These are phyloP conservation scores for Cotesia typhae DNA, from an alignment of 1,140 invertebrate species.

Conservation along the genomic window DNA sequence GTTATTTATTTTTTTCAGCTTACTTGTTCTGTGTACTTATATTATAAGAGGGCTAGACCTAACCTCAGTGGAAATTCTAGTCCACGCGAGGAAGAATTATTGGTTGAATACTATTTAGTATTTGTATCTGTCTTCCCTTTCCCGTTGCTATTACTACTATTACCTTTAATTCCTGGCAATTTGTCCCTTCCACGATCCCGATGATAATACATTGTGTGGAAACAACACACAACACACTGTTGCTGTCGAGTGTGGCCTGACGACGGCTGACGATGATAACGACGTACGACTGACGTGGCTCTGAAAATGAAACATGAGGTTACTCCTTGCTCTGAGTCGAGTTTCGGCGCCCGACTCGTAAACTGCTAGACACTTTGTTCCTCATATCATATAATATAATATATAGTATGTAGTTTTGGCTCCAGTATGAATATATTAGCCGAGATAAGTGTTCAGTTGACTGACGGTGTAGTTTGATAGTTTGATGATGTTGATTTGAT, in stretches of 20 bases:
- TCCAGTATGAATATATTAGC: conserved; percentile 1
- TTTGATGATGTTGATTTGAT: too few species aligned
- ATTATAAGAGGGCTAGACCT: too few species aligned
- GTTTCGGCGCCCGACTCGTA: conserved; percentile 18
- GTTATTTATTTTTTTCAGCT: background rate
- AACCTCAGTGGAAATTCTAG: background rate
- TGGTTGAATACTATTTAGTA: conserved; percentile 34
- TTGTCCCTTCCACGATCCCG: conserved; percentile 6
- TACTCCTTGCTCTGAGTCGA: conserved; percentile 18
- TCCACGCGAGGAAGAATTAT: conserved; percentile 38
- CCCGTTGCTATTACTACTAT: conserved; percentile 2
- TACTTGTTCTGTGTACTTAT: too few species aligned
- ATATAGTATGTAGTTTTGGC: too few species aligned
- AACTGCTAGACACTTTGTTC: background rate
- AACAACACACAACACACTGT: background rate
- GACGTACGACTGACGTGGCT: conserved; percentile 22
- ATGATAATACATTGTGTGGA: too few species aligned
- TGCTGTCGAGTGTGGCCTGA: background rate
- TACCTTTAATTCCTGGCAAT: conserved; percentile 5
- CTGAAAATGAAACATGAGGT: background rate
- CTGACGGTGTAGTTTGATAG: too few species aligned
- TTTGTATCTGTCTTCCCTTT: conserved; percentile 26
- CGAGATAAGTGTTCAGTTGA: background rate
- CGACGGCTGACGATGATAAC: background rate
- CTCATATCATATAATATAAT: too few species aligned